These are phyloP conservation scores for Scaeva pyrastri DNA, from an alignment of 2,888 invertebrate genomes.

Conservation along the genomic window DNA sequence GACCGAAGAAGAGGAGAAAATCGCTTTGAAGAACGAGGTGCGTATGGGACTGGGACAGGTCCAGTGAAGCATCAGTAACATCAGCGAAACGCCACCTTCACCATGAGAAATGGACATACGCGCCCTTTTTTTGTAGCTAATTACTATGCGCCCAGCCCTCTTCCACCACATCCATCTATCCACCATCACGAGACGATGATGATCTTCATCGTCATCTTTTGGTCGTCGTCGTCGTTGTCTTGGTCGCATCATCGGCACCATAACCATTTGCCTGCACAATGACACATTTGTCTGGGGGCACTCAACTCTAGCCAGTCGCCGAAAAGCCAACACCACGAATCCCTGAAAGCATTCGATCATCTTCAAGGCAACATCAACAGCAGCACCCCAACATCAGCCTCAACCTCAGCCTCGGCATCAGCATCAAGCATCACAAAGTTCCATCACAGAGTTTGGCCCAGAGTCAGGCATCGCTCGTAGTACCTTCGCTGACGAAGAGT, in stretches of 20 bases:
- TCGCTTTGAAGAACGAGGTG: slow-evolving; percentile 32
- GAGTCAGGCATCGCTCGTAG: slow-evolving; percentile 30
- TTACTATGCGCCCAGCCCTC: slow-evolving; percentile 74
- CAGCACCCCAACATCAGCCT: slow-evolving; percentile 45
- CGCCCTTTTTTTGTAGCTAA: slow-evolving; percentile 76
- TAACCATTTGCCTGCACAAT: slow-evolving; percentile 60
- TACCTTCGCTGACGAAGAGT: slow-evolving; percentile 67
- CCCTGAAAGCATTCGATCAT: slow-evolving; percentile 72
- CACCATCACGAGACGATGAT: slow-evolving; percentile 20
- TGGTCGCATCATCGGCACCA: slow-evolving; percentile 22
- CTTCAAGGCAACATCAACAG: slow-evolving; percentile 70
- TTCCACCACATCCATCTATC: slow-evolving; percentile 47
- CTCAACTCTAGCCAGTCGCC: slow-evolving; percentile 68
- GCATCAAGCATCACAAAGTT: slow-evolving; percentile 15
- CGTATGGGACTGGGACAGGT: slow-evolving; percentile 25
- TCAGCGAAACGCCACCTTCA: slow-evolving; percentile 65
- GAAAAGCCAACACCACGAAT: slow-evolving; percentile 72
- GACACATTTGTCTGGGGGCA: slow-evolving; percentile 75
- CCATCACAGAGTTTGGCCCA: slow-evolving; percentile 6
- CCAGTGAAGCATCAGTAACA: slow-evolving; percentile 28
- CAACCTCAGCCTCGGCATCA: slow-evolving; percentile 46
- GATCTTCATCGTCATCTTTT: background rate
- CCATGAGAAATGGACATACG: slow-evolving; percentile 71
- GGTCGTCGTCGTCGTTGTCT: background rate
- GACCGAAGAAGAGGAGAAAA: slow-evolving; percentile 18